Base-by-base conservation (phyloP, 1,140 invertebrate species). In the Himalopsyche phryganea region DNA sequence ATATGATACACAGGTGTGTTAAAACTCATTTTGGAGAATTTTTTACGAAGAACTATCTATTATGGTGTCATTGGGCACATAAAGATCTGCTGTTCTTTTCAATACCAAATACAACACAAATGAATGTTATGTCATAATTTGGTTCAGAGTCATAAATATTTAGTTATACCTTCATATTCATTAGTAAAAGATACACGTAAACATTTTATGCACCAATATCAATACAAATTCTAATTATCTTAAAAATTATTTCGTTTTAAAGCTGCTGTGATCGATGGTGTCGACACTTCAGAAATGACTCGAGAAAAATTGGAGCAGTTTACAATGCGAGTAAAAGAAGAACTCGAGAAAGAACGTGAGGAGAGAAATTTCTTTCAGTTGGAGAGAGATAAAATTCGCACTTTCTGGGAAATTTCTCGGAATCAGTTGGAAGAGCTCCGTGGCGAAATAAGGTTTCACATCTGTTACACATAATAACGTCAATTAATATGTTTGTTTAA, bases 311-410 rank as follows among this genome's bases (percentile, higher is more conserved):
- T 98, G 40, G 92, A 96, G 74, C 85, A 88, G 51, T 95, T 96
- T 69, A 86, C 91, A 6, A 77, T 88, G 19, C 84, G 87, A 66
- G 85, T 97, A n/a, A 85, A 92, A 67, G 91, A 94, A 66, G 93
- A 97, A 77, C 79, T 96, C 69, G 94, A 97, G 68, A 83, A 91
- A 41, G 94, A 97, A 75, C 80, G 94, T 65, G 94, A 97, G 74
- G 94, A 98, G 73, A 78, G 94, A 63, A 97, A 97, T 72, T 96
- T 90, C 69, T 96, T 97, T 66, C 94, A 97, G 77, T 71, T 97
- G 47, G 95, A 98, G 75, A 81, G 94, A 65, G 94, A 98, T 71
- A 96, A 96, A 76, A 84, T 97, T 11, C 83, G 92, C 60, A 92
- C 90, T 20, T 96, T 96, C 74, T 97, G 94, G 94, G 93, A 97